Conservation (phyloP, 2,888 invertebrate species). For the Drosophila buzzatii region DNA sequence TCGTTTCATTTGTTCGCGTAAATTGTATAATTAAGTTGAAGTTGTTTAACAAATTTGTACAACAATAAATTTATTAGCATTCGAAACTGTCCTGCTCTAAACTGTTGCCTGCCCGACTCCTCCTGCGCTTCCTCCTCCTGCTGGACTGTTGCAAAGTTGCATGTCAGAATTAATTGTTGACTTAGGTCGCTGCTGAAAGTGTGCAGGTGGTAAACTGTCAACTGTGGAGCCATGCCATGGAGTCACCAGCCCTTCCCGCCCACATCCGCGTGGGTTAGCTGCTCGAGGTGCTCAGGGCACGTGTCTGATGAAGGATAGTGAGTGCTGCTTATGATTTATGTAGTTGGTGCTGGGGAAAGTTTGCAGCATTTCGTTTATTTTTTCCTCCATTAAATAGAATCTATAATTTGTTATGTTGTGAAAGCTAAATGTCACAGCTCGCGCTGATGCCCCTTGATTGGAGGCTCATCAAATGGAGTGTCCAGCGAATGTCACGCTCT, state of each 20-base stretch:
- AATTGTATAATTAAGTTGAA: conserved; percentile 76
- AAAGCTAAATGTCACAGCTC: conserved; percentile 8
- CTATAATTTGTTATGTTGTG: conserved; percentile 39
- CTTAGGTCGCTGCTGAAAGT: conserved; percentile 49
- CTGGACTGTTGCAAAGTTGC: conserved; percentile 52
- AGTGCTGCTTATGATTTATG: conserved; percentile 39
- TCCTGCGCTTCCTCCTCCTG: not conserved
- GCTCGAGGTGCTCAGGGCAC: not conserved
- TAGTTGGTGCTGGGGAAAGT: conserved; percentile 6
- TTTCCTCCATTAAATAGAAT: not conserved
- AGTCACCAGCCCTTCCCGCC: conserved; percentile 1
- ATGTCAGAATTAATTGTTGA: conserved; percentile 73
- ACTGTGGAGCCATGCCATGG: conserved; percentile 34
- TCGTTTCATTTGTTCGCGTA: conserved; percentile 67
- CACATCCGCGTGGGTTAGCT: conserved; percentile 14
- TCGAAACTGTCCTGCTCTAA: conserved; percentile 24
- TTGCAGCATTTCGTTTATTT: conserved; percentile 7
- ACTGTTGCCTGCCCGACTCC: not conserved
- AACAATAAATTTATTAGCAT: conserved; percentile 74
- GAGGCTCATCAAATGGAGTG: not conserved
- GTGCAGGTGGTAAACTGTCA: conserved; percentile 59
- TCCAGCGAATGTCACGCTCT: conserved; percentile 22
- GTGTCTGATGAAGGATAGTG: conserved; percentile 23
- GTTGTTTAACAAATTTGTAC: conserved; percentile 79
- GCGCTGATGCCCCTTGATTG: conserved; percentile 2